Evolutionary conservation across 2,888 invertebrate genomes (phyloP), one percentile per base, ranked within the genome.

Genomic region (Acholoe squamosa): DNA sequence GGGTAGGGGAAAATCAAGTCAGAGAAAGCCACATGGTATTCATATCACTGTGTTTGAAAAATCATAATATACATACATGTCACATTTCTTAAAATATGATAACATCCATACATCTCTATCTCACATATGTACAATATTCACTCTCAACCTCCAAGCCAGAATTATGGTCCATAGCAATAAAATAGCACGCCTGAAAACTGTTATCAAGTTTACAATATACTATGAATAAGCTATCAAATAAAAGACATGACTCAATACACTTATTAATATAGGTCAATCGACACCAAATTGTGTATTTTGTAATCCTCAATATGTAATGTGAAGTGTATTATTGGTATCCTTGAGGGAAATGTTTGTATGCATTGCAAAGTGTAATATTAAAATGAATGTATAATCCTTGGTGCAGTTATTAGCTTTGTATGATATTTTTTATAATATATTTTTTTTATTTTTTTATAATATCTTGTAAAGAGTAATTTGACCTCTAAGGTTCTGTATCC

Each of bases 1-100:
- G 43, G 43, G 43, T 43, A 43, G 43, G 43, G 43, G 43, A 7
- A 3, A 10, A 43, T 43, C 10, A 10, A 43, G 43, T 43, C 43
- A 43, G 61, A 61, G 61, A 61, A 61, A 61, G 61, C 61, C 61
- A 61, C 61, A 61, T 14, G 61, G 61, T 61, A 61, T n/a, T 61
- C 19, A 61, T 61, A 61, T 61, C 61, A 61, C 61, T 61, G 61
- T 14, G 19, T 61, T 28, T 14, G 5, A 76, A 31, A 28, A 3
- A 76, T 76, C 31, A 31, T 16, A n/a, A n/a, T 25, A 25, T 76
- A 76, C 25, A n/a, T 19, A 19, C 3, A 76, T 28, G 3, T 76
- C 31, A 76, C 31, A 76, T 76, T 31, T 25, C 25, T 28, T 3
- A 28, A 31, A 25, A 76, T 76, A 76, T 76, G 31, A 31, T 31